Evolutionary conservation across 2,888 invertebrate genomes (phyloP).

Genomic region (Aplocera efformata): DNA sequence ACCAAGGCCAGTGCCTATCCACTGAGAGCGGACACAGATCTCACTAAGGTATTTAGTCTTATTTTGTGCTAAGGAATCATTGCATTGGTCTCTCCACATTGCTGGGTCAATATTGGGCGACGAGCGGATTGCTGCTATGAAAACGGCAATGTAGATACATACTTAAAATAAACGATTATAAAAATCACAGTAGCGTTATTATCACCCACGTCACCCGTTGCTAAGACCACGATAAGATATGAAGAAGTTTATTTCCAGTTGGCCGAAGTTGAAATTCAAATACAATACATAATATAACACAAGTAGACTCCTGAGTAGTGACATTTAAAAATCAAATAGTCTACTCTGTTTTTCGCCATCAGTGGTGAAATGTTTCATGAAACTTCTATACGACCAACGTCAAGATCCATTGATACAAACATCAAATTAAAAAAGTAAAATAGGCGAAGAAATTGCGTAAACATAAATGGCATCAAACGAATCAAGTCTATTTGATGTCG

Average conservation of each 20-base stretch:
- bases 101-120: conserved; percentile 18
- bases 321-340: too few relatives aligned
- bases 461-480: too few relatives aligned
- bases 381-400: too few relatives aligned
- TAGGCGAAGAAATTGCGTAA: too few relatives aligned
- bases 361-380: too few relatives aligned
- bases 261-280: conserved; percentile 30
- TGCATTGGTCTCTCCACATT: conserved; percentile 24
- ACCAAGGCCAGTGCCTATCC: conserved; percentile 56
- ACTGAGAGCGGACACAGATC: conserved; percentile 38
- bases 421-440: too few relatives aligned
- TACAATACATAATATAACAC: too few relatives aligned
- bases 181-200: conserved; percentile 44
- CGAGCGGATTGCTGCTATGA: conserved; percentile 16
- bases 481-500: too few relatives aligned
- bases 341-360: too few relatives aligned
- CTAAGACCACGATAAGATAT: conserved; percentile 57
- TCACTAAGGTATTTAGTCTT: conserved; percentile 28
- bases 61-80: conserved; percentile 23
- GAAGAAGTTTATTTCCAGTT: conserved; percentile 36
- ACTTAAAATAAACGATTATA: conserved; percentile 34
- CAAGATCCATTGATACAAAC: too few relatives aligned
- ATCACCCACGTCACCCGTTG: conserved; percentile 45
- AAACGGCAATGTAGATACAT: conserved; percentile 37
- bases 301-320: too few relatives aligned